Conservation (phyloP, 1,140 invertebrate species). For the Drosophila kurseongensis region DNA sequence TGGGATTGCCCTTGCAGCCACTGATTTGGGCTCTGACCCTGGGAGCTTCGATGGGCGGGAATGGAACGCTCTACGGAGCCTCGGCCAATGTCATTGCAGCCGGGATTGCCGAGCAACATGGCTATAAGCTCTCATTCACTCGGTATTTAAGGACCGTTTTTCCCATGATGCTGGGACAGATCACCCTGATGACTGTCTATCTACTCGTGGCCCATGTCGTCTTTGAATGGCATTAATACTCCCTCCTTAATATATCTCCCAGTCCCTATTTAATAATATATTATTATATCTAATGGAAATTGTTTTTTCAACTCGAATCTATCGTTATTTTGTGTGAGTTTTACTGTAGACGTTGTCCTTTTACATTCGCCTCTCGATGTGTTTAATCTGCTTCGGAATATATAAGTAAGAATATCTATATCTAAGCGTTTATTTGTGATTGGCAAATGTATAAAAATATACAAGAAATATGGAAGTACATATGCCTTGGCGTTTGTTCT, state of each 20-base stretch:
- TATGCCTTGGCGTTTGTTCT: not conserved
- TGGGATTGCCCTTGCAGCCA: slow-evolving; percentile 89
- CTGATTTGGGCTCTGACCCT: slow-evolving; percentile 91
- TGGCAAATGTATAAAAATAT: slow-evolving; percentile 22
- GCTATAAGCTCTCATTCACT: slow-evolving; percentile 90
- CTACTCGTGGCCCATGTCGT: slow-evolving; percentile 89
- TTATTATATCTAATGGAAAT: slow-evolving; percentile 4
- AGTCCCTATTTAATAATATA: slow-evolving; percentile 6
- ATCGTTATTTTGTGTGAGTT: slow-evolving; percentile 8
- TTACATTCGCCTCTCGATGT: slow-evolving; percentile 37
- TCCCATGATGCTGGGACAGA: slow-evolving; percentile 90
- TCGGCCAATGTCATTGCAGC: slow-evolving; percentile 93
- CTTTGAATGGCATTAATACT: slow-evolving; percentile 87
- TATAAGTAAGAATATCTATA: slow-evolving; percentile 11
- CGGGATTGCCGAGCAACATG: slow-evolving; percentile 93
- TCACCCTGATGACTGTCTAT: slow-evolving; percentile 88
- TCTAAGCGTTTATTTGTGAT: slow-evolving; percentile 17
- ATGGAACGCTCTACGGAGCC: slow-evolving; percentile 93
- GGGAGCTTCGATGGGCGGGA: slow-evolving; percentile 92
- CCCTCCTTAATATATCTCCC: not conserved
- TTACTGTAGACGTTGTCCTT: slow-evolving; percentile 11
- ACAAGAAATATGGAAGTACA: slow-evolving; percentile 8
- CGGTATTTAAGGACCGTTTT: slow-evolving; percentile 87
- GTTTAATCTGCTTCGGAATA: slow-evolving; percentile 9
- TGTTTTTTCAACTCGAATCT: slow-evolving; percentile 13